phyloP scores from a whole-genome alignment of 2,113 vertebrate genomes.

The Glareola pratincola region DNA sequence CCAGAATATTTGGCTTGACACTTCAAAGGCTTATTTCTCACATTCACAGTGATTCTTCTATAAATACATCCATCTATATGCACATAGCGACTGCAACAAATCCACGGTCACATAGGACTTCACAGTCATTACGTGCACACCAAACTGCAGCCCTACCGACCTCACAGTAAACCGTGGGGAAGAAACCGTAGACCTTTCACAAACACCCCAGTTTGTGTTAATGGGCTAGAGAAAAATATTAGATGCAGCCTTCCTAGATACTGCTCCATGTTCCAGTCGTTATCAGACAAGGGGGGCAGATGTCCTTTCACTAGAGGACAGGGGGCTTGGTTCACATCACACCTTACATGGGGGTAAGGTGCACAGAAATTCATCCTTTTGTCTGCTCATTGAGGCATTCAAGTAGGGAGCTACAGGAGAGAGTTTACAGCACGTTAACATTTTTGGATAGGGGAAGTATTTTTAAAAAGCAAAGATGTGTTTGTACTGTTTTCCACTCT shows the following conservation, averaged over 20 bases:
- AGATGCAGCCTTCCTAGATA: not conserved
- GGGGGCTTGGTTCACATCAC: not conserved
- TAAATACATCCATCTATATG: conserved; percentile 68
- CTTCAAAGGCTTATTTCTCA: conserved; percentile 70
- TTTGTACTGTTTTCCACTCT: not conserved
- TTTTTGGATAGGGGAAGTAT: not conserved
- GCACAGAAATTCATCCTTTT: not conserved
- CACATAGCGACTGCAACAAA: conserved; percentile 58
- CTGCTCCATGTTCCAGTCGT: not conserved
- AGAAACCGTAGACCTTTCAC: not conserved
- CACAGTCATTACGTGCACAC: conserved; percentile 36
- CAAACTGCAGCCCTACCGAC: not conserved
- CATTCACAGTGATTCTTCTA: conserved; percentile 67
- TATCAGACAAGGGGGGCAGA: not conserved
- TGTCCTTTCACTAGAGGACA: not conserved
- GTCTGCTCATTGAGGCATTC: not conserved
- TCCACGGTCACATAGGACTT: conserved; percentile 53
- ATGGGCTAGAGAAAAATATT: not conserved
- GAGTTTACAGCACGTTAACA: not conserved
- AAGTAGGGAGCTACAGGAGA: not conserved
- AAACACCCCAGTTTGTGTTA: not conserved
- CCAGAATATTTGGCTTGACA: conserved; percentile 71
- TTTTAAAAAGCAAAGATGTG: not conserved
- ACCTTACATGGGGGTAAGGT: not conserved
- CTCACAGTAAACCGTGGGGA: not conserved